Conservation (phyloP, 2,888 invertebrate species). For the Plagodis dolabraria region DNA sequence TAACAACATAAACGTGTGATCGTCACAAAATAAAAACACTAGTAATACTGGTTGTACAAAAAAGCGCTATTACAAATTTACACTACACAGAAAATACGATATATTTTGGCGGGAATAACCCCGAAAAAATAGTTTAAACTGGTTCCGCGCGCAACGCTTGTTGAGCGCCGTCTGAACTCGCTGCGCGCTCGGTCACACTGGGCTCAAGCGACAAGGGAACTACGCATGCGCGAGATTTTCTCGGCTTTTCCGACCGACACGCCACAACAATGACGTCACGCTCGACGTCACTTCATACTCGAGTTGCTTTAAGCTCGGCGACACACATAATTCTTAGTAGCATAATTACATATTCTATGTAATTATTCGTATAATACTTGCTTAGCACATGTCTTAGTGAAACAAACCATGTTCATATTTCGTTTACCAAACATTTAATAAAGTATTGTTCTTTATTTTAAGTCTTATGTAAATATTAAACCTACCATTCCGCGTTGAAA, state of each 20-base stretch:
- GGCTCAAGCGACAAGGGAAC: slow-evolving; percentile 62
- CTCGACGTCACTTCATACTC: slow-evolving; percentile 42
- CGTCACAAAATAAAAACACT: slow-evolving; percentile 20
- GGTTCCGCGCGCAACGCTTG: slow-evolving; percentile 67
- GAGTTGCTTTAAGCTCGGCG: neutral
- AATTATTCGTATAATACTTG: too few relatives aligned
- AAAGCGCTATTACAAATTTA: neutral
- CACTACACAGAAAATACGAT: slow-evolving; percentile 16
- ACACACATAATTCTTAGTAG: too few relatives aligned
- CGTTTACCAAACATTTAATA: too few relatives aligned
- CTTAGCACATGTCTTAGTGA: too few relatives aligned
- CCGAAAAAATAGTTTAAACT: slow-evolving; percentile 31
- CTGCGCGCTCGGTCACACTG: slow-evolving; percentile 49
- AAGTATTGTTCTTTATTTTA: too few relatives aligned
- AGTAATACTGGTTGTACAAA: neutral
- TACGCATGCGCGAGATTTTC: slow-evolving; percentile 76
- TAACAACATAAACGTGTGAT: slow-evolving; percentile 32
- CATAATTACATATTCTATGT: too few relatives aligned
- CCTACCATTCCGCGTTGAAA: too few relatives aligned
- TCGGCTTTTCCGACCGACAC: slow-evolving; percentile 64
- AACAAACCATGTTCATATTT: too few relatives aligned
- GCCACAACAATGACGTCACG: slow-evolving; percentile 53
- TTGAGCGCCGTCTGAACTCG: slow-evolving; percentile 66
- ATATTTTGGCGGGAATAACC: slow-evolving; percentile 28
- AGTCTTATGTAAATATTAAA: too few relatives aligned